These are phyloP conservation scores for Gasterosteus nipponicus DNA, from an alignment of 2,113 vertebrate genomes.

Conservation along the genomic window DNA sequence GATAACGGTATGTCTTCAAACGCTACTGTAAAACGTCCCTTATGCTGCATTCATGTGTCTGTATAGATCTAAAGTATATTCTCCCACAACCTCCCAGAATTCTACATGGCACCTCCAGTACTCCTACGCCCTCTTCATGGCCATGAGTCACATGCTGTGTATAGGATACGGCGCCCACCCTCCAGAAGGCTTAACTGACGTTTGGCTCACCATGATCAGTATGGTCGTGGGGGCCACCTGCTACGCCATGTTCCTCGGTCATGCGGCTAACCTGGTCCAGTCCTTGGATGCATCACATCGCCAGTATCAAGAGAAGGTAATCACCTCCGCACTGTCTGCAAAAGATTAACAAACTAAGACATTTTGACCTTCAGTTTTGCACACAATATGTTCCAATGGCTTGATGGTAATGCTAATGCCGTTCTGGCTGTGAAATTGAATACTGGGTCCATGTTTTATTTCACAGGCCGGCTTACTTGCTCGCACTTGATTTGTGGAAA, in stretches of 20 bases:
- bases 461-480: slow-evolving; percentile 34
- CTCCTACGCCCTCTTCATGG: slow-evolving; percentile 92
- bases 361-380: slow-evolving; percentile 25
- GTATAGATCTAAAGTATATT: background rate
- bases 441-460: slow-evolving; percentile 43
- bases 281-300: slow-evolving; percentile 94
- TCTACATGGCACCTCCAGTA: slow-evolving; percentile 97
- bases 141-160: slow-evolving; percentile 86
- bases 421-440: slow-evolving; percentile 51
- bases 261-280: slow-evolving; percentile 94
- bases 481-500: slow-evolving; percentile 22
- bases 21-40: background rate
- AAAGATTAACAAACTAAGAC: slow-evolving; percentile 17
- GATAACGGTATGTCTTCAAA: background rate
- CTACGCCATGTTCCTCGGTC: slow-evolving; percentile 95
- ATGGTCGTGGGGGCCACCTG: slow-evolving; percentile 93
- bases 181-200: slow-evolving; percentile 90
- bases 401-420: slow-evolving; percentile 39
- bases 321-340: slow-evolving; percentile 5
- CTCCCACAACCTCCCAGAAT: slow-evolving; percentile 80
- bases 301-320: slow-evolving; percentile 98
- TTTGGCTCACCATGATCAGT: slow-evolving; percentile 98
- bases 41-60: background rate
- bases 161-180: slow-evolving; percentile 92
- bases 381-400: slow-evolving; percentile 15